Conservation (phyloP, 2,797 vertebrate genomes). For the Mormyrus hasselquistii region DNA sequence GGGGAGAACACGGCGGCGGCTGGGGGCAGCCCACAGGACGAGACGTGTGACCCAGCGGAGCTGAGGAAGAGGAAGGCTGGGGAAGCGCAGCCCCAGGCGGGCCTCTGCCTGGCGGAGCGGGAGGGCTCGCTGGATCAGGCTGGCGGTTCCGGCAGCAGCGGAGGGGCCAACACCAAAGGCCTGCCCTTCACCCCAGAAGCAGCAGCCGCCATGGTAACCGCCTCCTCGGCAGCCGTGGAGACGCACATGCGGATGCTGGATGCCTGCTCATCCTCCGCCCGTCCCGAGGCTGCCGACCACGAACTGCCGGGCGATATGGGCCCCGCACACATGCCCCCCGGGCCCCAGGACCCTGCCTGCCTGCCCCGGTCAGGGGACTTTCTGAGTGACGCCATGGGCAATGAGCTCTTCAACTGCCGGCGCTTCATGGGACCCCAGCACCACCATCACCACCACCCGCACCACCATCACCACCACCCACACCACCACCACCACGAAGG, state of each 20-base stretch:
- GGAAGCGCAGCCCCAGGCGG: conserved; percentile 68
- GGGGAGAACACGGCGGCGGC: conserved; percentile 67
- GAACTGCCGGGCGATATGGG: conserved; percentile 60
- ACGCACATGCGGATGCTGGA: conserved; percentile 80
- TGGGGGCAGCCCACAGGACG: conserved; percentile 66
- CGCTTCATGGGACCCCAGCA: conserved; percentile 92
- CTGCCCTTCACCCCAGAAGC: conserved; percentile 73
- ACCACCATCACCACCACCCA: conserved; percentile 54
- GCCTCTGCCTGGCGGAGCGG: conserved; percentile 72
- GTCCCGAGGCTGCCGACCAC: conserved; percentile 61
- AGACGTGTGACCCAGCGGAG: conserved; percentile 63
- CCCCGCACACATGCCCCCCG: conserved; percentile 71
- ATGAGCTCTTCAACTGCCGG: conserved; percentile 89
- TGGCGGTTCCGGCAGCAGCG: conserved; percentile 42
- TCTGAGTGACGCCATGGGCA: conserved; percentile 85
- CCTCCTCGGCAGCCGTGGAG: conserved; percentile 62
- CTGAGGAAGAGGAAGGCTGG: conserved; percentile 82
- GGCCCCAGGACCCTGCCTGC: conserved; percentile 79
- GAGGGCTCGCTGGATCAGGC: conserved; percentile 53
- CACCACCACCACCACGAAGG: conserved; percentile 65
- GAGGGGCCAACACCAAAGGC: conserved; percentile 58
- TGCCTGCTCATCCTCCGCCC: conserved; percentile 62
- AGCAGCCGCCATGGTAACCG: conserved; percentile 48
- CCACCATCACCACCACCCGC: conserved; percentile 86
- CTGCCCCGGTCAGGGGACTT: conserved; percentile 82